Evolutionary conservation across 2,888 invertebrate genomes (phyloP).

Genomic region (Liopterus haemorrhoidalis): DNA sequence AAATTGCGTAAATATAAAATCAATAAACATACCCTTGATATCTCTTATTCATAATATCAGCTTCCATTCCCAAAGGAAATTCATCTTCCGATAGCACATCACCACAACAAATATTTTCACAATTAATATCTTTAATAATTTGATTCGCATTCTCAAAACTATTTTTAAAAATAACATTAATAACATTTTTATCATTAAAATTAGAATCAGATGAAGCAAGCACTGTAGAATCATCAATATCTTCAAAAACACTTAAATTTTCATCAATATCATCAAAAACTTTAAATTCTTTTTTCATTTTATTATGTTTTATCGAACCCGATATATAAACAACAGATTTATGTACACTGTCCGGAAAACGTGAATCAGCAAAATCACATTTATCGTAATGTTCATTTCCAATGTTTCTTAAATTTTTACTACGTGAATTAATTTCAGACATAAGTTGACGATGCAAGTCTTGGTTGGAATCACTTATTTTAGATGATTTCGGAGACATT

Average conservation of each 20-base stretch:
- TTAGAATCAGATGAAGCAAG: constrained; percentile 35
- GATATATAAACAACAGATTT: constrained; percentile 42
- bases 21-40: no score
- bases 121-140: constrained; percentile 41
- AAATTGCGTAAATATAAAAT: no score
- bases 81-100: constrained; percentile 37
- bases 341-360: constrained; percentile 38
- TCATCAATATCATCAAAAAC: constrained; percentile 20
- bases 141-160: constrained; percentile 42
- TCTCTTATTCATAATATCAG: constrained; percentile 39
- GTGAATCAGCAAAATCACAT: constrained; percentile 23
- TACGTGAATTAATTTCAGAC: no score
- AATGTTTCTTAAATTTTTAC: no score
- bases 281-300: constrained; percentile 25
- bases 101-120: constrained; percentile 35
- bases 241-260: constrained; percentile 38
- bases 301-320: constrained; percentile 34
- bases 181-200: constrained; percentile 38
- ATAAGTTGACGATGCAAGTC: no score
- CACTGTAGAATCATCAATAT: constrained; percentile 41
- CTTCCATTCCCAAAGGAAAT: constrained; percentile 45
- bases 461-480: no score
- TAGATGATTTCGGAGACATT: constrained; percentile 32
- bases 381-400: no score
- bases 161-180: constrained; percentile 42